Base-by-base conservation (phyloP, 2,888 invertebrate species). In the Ephialtes manifestator region DNA sequence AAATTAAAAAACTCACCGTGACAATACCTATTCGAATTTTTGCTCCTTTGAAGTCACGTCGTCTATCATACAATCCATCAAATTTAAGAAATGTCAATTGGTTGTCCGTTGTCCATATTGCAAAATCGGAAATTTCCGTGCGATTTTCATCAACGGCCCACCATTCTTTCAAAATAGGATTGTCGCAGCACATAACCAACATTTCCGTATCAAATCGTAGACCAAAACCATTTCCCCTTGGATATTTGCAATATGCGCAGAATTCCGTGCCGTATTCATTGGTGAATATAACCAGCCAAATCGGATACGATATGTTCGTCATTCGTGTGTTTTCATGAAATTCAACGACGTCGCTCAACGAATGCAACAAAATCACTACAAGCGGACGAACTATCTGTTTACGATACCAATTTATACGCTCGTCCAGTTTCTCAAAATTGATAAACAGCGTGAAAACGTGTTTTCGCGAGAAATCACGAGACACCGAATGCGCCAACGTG, bases 221-320 rank as follows among this genome's bases (percentile, higher is more conserved):
- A n/a, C n/a, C n/a, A n/a, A n/a, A n/a, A n/a, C n/a, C n/a, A n/a
- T n/a, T n/a, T n/a, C n/a, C n/a, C n/a, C n/a, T n/a, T n/a, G n/a
- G n/a, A n/a, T n/a, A n/a, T n/a, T n/a, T n/a, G n/a, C n/a, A n/a
- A n/a, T n/a, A n/a, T n/a, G n/a, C n/a, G n/a, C n/a, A n/a, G n/a
- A n/a, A n/a, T n/a, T 70, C 39, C 39, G 87, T 67, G 5, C 28
- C 76, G 3, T 53, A 48, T 2, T 82, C 58, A 18, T 84, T 60
- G 24, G 79, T 43, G 24, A 92, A 92, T 60, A 92, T 83, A 8
- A 92, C 53, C 7, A 92, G 39, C 92, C 92, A 92, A 5, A 86
- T 58, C 15, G 89, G 86, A 4, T 85, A 86, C 7, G 87, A 86
- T 35, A n/a, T n/a, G n/a, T n/a, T n/a, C n/a, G n/a, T n/a, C n/a